Evolutionary conservation across 2,113 vertebrate species (phyloP).

Genomic region (Hirundichthys speculiger): DNA sequence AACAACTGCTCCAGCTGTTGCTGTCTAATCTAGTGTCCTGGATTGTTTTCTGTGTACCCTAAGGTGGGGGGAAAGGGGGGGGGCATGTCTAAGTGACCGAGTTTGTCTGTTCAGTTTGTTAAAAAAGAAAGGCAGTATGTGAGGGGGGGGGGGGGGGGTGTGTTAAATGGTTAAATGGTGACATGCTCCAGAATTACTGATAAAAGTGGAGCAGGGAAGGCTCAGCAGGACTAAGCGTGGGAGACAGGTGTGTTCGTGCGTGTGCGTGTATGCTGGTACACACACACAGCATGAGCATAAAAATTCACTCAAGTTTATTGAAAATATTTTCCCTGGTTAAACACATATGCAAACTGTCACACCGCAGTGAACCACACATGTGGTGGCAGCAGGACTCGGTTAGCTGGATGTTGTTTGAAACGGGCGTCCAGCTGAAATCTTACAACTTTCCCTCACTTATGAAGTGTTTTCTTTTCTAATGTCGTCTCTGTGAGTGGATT

Average conservation of each 20-base stretch:
- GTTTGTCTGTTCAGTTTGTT: conserved; percentile 27
- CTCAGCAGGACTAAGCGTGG: conserved; percentile 55
- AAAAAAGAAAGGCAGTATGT: conserved; percentile 20
- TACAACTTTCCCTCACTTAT: too few species aligned
- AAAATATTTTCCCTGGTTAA: conserved; percentile 37
- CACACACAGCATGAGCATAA: conserved; percentile 6
- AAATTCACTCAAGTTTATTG: conserved; percentile 41
- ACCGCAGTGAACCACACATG: not conserved
- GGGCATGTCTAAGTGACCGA: conserved; percentile 17
- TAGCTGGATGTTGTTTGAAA: too few species aligned
- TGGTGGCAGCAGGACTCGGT: too few species aligned
- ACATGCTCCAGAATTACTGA: conserved; percentile 70
- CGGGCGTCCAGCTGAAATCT: too few species aligned
- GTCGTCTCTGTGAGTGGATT: too few species aligned
- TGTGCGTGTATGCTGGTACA: conserved; percentile 18
- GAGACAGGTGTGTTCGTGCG: conserved; percentile 52
- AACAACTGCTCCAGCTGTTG: conserved; percentile 32
- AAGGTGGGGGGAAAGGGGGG: conserved; percentile 9
- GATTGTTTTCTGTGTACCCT: conserved; percentile 26
- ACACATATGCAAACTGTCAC: conserved; percentile 6
- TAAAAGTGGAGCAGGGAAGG: conserved; percentile 64
- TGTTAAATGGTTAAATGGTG: conserved; percentile 69
- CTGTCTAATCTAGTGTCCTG: conserved; percentile 41
- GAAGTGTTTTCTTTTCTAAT: too few species aligned
- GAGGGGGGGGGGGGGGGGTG: conserved; percentile 46